phyloP scores from a whole-genome alignment of 2,113 vertebrate species.

The Heterotilapia buettikoferi region DNA sequence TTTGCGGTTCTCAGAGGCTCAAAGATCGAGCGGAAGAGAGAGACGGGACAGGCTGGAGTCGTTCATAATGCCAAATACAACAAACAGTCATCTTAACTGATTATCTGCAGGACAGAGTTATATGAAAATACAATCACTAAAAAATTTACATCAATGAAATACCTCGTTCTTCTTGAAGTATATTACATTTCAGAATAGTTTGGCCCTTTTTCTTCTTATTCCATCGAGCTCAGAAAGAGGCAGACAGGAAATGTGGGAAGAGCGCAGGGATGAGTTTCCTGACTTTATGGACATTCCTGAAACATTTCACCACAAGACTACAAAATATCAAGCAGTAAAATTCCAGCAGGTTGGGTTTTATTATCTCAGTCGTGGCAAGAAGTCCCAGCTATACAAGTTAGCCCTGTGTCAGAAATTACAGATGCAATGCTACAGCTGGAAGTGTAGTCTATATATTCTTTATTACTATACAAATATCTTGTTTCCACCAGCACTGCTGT shows the following conservation, averaged over 20 bases:
- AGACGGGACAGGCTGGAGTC: constrained; percentile 22
- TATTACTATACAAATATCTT: neutral
- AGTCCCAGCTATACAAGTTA: neutral
- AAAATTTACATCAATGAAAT: neutral
- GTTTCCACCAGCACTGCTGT: neutral
- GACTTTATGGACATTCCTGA: neutral
- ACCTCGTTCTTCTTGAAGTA: neutral
- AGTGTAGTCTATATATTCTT: neutral
- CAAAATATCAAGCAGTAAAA: neutral
- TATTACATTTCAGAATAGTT: neutral
- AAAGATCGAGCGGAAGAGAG: neutral
- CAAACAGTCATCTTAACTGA: neutral
- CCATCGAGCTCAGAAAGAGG: neutral
- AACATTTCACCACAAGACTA: neutral
- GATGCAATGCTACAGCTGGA: neutral
- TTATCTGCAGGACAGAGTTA: neutral
- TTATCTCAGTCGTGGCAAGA: neutral
- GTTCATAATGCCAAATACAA: constrained; percentile 1
- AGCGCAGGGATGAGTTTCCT: neutral
- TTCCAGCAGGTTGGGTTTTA: neutral
- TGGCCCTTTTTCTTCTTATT: neutral
- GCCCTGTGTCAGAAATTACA: neutral
- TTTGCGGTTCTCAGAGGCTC: constrained; percentile 44
- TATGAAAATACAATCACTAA: neutral
- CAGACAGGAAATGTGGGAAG: constrained; percentile 2